Evolutionary conservation across 2,888 invertebrate species (phyloP), one percentile per base, ranked within the genome.

Genomic region (Scelioninae gen. 1): DNA sequence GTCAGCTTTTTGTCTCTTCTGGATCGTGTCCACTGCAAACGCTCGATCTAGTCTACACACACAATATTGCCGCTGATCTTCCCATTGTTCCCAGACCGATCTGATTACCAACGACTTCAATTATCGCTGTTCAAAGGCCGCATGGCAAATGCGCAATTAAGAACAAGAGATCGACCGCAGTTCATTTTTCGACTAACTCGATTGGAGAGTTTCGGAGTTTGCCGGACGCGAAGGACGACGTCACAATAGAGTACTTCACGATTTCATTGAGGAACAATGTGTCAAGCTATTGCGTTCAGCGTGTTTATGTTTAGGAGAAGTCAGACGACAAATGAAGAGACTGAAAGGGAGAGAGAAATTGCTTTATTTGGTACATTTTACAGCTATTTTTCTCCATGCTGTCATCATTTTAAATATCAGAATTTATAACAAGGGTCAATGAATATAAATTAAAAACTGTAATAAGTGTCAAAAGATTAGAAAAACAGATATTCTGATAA

Each of bases 1-100:
- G 88, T 69, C 74, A 72, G 65, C 74, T 80, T 80, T 68, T 75
- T 75, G 47, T 62, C 47, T 75, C 49, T 60, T 16, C 32, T 43
- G 11, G 56, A 29, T 34, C 47, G 58, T 55, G 79, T 80, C 74
- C 66, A 74, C 51, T 60, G 49, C 56, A 65, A 65, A 58, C 40
- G 55, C 29, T 43, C 29, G 65, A 5, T 51, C 45, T 71, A 49
- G 31, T 47, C 38, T 40, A 65, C 69, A 32, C 49, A 78, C 38
- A 71, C 65, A 65, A 58, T 51, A 65, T 43, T 58, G 43, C 43
- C 62, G 55, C 40, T 71, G 71, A 71, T 69, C 71, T 78, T 63
- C 29, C 71, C 38, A 71, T 78, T 78, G 78, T 78, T 43, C 71
- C 32, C 15, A 23, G 47, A 23, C 63, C 49, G 78, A 71, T 78